Base-by-base conservation (phyloP, 2,888 invertebrate genomes). In the Incurvaria masculella region DNA sequence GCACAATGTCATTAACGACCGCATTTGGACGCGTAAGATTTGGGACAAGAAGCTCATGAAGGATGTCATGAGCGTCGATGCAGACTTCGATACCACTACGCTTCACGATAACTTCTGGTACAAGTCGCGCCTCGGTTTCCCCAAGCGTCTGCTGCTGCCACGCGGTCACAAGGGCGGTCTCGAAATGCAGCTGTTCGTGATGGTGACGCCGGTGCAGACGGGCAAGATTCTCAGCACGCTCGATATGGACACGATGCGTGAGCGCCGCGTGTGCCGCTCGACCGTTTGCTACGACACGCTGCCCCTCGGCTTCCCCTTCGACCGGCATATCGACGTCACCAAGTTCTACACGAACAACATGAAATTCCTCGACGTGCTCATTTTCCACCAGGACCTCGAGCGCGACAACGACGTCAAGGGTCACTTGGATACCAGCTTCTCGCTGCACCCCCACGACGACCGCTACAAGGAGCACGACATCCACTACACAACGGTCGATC, bases 231-330 rank as follows among this genome's bases (percentile, higher is more conserved):
- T 80, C 45, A 67, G 66, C 47, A 73, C 64, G 56, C 64, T 81
- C 43, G 79, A 80, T 59, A 65, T 74, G 54, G 69, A 65, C 54
- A 63, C 69, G 50, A 73, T 73, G 65, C 78, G 79, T 61, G 70
- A 75, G 45, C 75, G 81, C 50, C 80, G 73, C 55, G 68, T 79
- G 51, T 82, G 81, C 56, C 75, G 75, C 60, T 83, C 79, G 64
- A 64, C 81, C 58, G 72, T 67, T 6, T 78, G 75, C 53, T 67
- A 84, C 53, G 89, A 89, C 66, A 79, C 74, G 44, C 79, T 81
- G 63, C 81, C 89, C 2, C 75, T 86, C 56, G 88, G 87, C 51
- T 91, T 83, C 80, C 91, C 91, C 55, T 85, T 91, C 74, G 89
- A 91, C 68, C 83, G 88, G 54, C 72, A 71, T 27, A 80, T 87